Base-by-base conservation (phyloP, 2,797 vertebrate species). In the Sus cebifrons region DNA sequence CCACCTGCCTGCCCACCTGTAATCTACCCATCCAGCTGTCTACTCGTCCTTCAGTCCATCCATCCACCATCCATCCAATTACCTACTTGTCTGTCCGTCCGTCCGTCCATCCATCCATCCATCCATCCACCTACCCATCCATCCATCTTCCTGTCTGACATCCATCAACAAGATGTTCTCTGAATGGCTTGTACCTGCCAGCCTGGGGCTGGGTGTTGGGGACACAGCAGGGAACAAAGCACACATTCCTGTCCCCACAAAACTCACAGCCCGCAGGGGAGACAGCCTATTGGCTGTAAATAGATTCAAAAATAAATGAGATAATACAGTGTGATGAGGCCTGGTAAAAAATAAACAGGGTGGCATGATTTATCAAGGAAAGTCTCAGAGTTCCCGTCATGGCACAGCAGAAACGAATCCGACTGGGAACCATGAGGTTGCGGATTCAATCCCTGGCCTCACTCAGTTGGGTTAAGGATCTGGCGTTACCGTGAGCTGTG, bases 101-200 rank as follows among this genome's bases (percentile, higher is more conserved):
- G 8, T 32, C 67, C 4, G 58, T 2, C 23, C 23, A 16, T 1
- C 40, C 2, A 17, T 27, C 60, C 6, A 20, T 3, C 5, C 12
- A n/a, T 4, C 44, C 15, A 27, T 6, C n/a, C 27, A 14, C 29
- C 79, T 6, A 7, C 7, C 27, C 3, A 60, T 18, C 27, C 14
- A 17, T 4, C n/a, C 15, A 36, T 29, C 27, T 5, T n/a, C 15
- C 25, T 11, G n/a, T 16, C 40, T 29, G 11, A 13, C 40, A 10
- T 10, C 60, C n/a, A 60, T 4, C 49, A 29, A 52, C 29, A 36
- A 68, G 44, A 49, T 70, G 16, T 79, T 64, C 44, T 86, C 32
- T 20, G 40, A 18, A 8, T 87, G 44, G 65, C 70, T 67, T 52
- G 40, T 29, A 54, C 11, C 20, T 10, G 36, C 67, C 75, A 71